Evolutionary conservation across 2,113 vertebrate genomes (phyloP).

Genomic region (Trematomus loennbergii): DNA sequence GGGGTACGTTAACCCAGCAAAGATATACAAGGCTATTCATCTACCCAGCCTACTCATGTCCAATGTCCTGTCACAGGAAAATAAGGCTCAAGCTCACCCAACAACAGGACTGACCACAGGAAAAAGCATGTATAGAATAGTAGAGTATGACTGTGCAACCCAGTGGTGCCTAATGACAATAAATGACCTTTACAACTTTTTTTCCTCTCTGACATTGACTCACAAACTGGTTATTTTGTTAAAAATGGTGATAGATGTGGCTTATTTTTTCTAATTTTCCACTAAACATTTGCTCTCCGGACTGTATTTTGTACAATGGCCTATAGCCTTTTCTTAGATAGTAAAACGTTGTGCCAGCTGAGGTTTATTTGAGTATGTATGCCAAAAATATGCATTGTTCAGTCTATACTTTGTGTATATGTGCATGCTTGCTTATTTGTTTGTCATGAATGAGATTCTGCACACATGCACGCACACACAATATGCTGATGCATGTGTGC

Average conservation of each 20-base stretch:
- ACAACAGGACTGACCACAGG: too few relatives aligned
- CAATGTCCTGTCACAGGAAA: too few relatives aligned
- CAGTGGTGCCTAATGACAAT: too few relatives aligned
- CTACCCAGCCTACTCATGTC: too few relatives aligned
- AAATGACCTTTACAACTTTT: too few relatives aligned
- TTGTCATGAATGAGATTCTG: background rate
- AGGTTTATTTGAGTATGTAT: background rate
- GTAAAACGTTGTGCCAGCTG: background rate
- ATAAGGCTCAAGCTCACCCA: too few relatives aligned
- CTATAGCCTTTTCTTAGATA: background rate
- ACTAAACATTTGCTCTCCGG: constrained; percentile 22
- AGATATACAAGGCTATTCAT: too few relatives aligned
- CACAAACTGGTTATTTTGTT: constrained; percentile 10
- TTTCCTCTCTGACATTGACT: background rate
- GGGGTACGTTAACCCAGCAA: too few relatives aligned
- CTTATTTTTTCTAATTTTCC: background rate
- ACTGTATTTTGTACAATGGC: constrained; percentile 12
- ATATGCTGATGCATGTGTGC: background rate
- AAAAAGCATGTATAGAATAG: too few relatives aligned
- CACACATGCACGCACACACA: background rate
- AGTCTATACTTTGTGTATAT: background rate
- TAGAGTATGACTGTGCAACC: too few relatives aligned
- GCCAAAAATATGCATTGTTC: background rate
- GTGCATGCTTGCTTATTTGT: background rate
- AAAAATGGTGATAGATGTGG: background rate